Base-by-base conservation (phyloP, 2,888 invertebrate species). In the Cotesia congregata region DNA sequence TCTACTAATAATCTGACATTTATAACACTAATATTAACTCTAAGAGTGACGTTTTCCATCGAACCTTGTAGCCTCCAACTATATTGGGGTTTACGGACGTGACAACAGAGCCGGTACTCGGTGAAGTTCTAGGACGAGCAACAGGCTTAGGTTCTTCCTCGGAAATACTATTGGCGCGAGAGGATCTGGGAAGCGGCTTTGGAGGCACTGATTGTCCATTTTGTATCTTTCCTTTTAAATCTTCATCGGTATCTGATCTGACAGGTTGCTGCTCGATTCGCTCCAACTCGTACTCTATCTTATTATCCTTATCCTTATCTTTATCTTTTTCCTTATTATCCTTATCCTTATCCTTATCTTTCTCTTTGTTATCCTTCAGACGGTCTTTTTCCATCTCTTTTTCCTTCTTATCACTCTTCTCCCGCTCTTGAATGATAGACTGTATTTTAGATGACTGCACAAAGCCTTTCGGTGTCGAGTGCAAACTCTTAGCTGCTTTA, bases 141-240 rank as follows among this genome's bases (percentile, higher is more conserved):
- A 93, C 91, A 6, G 93, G 93, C 85, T 93, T 94, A 12, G 95
- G 94, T 78, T 89, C 92, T 1, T 92, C 91, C 84, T 95, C 95
- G 0, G 94, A 94, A 76, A 96, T 92, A 12, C 95, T 93, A 84
- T 93, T 92, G 64, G 93, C 91, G 83, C 94, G 91, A 67, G 93
- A 95, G 0, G 94, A 94, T 83, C 96, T 92, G 0, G 96, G 96
- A 90, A 96, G 90, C 12, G 96, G 96, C 87, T 95, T 96, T 0
- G 96, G 96, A 1, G 94, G 93, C 68, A 93, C 91, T 0, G 90
- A 85, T 5, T 90, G 85, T 0, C 88, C 88, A 79, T 90, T 90
- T 75, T 90, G 89, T 78, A 84, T 20, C 12, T 80, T 83, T 9
- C 60, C 38, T 40, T 74, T 71, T 59, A 60, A 60, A 60, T 77